Conservation (phyloP, 2,113 vertebrate genomes). For the Okapia johnstoni region DNA sequence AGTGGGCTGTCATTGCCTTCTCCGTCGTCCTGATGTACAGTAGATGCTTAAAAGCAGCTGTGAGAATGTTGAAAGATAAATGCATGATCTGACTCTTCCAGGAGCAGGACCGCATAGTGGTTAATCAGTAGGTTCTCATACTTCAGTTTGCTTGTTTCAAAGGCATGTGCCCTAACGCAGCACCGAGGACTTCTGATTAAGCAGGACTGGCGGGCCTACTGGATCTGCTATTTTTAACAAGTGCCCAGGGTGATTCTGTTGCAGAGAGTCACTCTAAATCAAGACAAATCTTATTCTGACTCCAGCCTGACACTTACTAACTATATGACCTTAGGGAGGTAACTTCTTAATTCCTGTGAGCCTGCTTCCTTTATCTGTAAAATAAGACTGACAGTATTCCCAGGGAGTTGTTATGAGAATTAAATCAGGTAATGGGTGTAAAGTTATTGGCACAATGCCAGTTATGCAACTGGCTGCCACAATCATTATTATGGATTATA, state of each 20-base stretch:
- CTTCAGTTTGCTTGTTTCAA: not conserved
- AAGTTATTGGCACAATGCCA: not conserved
- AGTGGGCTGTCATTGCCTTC: too few species aligned
- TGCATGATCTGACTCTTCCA: not conserved
- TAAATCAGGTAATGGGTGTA: not conserved
- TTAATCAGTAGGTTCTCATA: not conserved
- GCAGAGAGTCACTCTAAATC: not conserved
- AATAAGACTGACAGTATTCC: not conserved
- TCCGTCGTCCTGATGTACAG: not conserved
- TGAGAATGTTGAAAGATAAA: not conserved
- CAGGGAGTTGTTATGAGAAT: not conserved
- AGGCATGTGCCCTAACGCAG: not conserved
- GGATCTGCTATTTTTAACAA: not conserved
- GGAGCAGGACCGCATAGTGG: not conserved
- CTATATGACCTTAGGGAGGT: not conserved
- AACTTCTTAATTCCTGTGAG: not conserved
- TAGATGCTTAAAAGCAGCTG: not conserved
- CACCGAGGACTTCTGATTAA: not conserved
- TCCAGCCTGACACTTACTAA: not conserved
- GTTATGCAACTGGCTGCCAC: not conserved
- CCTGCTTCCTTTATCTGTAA: not conserved
- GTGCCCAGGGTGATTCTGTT: not conserved
- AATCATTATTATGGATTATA: not conserved
- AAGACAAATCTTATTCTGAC: not conserved
- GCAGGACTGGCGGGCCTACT: not conserved